Base-by-base conservation (phyloP, 2,888 invertebrate species). In the Drosophila longiperda region DNA sequence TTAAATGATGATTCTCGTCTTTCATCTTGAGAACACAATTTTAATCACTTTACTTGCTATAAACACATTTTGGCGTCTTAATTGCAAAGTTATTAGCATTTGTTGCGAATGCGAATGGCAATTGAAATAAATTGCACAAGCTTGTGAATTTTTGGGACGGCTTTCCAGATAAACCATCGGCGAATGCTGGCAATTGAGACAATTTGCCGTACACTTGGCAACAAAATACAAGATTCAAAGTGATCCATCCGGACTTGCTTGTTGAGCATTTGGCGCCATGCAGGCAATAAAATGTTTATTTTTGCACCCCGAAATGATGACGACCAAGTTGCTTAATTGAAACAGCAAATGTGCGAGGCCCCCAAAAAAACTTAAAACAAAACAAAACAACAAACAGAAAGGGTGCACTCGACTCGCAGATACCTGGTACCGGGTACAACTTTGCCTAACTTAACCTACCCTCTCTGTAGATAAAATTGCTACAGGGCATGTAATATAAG, bases 241-340 rank as follows among this genome's bases (percentile, higher is more conserved):
- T 69, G 66, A 77, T 67, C 60, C 53, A 73, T 66, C 45, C 53
- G 66, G 64, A 69, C 55, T 55, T 68, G 59, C 33, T 73, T 78
- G 62, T 66, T 68, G 45, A 59, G 71, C 54, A 53, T 23, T 69
- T 83, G 85, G 86, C 88, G 88, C 78, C 89, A 88, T 58, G 86
- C 73, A 66, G 64, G 68, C 83, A 88, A 85, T 88, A 85, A 85
- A 83, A 86, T 85, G 73, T 78, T 88, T 82, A 83, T 85, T 85
- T 85, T 83, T 62, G 83, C 86, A 74, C 83, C 82, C 72, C 59
- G 66, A 79, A 70, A 72, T 53, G 58, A 81, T 60, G 66, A 66
- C 73, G 71, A 80, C 64, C 74, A 79, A 82, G 62, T 73, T 87
- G 63, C 66, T 69, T 73, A 82, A 82, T 86, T 82, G 75, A 84